Percentiles rank a stretch among this genome's conserved stretches.
Evolutionary conservation across 2,113 vertebrate genomes (phyloP).

Genomic region (Drymodes brunneopygia): DNA sequence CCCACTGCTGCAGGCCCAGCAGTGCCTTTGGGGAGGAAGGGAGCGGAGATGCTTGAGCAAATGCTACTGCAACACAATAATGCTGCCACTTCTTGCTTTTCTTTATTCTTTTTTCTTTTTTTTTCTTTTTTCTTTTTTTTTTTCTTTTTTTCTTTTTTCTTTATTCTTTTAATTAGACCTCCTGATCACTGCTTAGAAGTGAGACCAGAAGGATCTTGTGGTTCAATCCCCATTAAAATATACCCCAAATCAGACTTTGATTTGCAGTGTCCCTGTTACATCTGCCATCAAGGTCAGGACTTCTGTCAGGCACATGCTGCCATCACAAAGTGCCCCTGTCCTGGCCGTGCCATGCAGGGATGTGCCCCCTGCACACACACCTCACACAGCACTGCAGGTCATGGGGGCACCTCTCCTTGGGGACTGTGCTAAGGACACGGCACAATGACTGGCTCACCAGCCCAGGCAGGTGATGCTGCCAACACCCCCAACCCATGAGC

Average conservation of each 20-base stretch:
- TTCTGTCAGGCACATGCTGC: accelerated
- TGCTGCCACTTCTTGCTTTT: not conserved
- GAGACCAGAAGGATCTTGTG: not conserved
- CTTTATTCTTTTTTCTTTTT: not conserved
- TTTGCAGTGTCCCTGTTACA: not conserved
- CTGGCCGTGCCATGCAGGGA: accelerated
- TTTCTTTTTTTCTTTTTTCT: too few relatives aligned
- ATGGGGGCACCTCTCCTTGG: not conserved
- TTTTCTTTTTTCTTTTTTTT: too few relatives aligned
- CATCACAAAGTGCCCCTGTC: not conserved
- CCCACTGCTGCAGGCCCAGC: not conserved
- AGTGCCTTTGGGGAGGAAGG: not conserved
- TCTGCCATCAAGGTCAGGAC: accelerated
- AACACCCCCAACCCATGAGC: not conserved
- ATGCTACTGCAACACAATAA: not conserved
- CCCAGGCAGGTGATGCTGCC: not conserved
- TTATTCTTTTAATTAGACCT: not conserved
- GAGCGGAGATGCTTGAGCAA: not conserved
- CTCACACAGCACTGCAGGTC: not conserved
- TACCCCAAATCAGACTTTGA: not conserved
- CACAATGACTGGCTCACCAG: not conserved
- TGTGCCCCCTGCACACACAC: not conserved
- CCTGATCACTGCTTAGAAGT: not conserved
- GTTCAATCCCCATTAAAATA: not conserved
- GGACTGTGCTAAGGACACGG: accelerated